phyloP scores from a whole-genome alignment of 1,140 invertebrate species.

The Paracyclopina nana region DNA sequence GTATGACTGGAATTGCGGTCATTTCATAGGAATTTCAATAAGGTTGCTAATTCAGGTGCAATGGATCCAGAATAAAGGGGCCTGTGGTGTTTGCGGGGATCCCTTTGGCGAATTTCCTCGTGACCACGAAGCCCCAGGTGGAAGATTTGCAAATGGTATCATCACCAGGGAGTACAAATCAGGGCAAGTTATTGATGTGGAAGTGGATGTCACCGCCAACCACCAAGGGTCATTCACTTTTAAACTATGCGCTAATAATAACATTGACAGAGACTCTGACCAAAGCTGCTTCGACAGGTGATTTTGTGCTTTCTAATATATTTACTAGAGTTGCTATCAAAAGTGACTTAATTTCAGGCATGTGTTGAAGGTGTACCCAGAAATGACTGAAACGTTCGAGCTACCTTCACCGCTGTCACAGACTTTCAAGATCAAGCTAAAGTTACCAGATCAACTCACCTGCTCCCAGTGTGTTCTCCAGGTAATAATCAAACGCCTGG shows the following conservation, averaged over 20 bases:
- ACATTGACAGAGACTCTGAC: slow-evolving; percentile 18
- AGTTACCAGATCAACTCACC: slow-evolving; percentile 16
- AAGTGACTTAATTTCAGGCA: not conserved
- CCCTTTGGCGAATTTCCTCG: not conserved
- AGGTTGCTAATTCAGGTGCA: not conserved
- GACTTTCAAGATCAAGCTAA: slow-evolving; percentile 7
- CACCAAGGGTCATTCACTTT: slow-evolving; percentile 28
- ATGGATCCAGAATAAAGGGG: not conserved
- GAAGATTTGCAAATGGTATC: slow-evolving; percentile 19
- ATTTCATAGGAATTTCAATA: not conserved
- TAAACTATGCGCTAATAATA: slow-evolving; percentile 25
- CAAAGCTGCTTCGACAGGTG: slow-evolving; percentile 21
- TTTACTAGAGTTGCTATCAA: not conserved
- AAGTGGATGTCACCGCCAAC: slow-evolving; percentile 27
- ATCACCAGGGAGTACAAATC: slow-evolving; percentile 19
- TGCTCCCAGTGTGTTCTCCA: slow-evolving; percentile 20
- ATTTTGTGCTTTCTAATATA: not conserved
- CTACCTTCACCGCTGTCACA: not conserved
- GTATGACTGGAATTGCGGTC: too few species aligned
- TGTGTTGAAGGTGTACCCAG: not conserved
- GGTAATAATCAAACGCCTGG: slow-evolving; percentile 14
- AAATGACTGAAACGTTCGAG: not conserved
- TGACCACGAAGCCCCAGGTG: slow-evolving; percentile 15
- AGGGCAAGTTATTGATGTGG: slow-evolving; percentile 21
- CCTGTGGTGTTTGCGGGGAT: slow-evolving; percentile 11